Percentiles rank a stretch among this genome's conserved stretches.
These are phyloP conservation scores for Rhinoptilus africanus DNA, from an alignment of 2,113 vertebrate genomes.

Conservation along the genomic window DNA sequence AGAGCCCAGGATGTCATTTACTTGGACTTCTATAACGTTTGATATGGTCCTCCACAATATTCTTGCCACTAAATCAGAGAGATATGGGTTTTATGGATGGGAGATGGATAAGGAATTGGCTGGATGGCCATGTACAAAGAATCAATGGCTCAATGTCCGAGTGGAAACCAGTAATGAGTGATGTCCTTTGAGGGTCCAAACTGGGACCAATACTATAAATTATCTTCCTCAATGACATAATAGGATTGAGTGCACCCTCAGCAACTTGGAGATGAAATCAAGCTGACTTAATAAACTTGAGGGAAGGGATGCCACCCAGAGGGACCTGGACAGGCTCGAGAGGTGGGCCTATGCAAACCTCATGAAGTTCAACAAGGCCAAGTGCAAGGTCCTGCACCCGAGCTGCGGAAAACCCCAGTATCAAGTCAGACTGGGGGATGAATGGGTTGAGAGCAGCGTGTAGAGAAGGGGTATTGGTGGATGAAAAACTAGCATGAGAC, in stretches of 20 bases:
- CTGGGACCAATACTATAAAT: not conserved
- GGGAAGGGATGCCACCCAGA: not conserved
- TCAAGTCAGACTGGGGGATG: accelerated
- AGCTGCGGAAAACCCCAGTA: accelerated
- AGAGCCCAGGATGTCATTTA: not conserved
- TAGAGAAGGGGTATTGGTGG: accelerated
- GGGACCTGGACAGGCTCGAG: not conserved
- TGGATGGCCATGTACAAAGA: not conserved
- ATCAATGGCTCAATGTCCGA: not conserved
- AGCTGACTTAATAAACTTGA: not conserved
- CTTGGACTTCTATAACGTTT: not conserved
- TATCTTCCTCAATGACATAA: not conserved
- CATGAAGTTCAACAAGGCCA: not conserved
- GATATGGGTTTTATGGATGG: not conserved
- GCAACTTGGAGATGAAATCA: not conserved
- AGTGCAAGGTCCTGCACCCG: not conserved
- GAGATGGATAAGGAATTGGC: not conserved
- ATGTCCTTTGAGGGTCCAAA: not conserved
- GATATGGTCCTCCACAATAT: not conserved
- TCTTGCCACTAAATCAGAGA: not conserved
- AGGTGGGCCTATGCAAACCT: not conserved
- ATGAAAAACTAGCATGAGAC: not conserved
- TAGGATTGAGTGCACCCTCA: not conserved
- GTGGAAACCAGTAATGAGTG: not conserved
- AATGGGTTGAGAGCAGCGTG: not conserved